Evolutionary conservation across 2,113 vertebrate species (phyloP).

Genomic region (Rhinolophus ferrumequinum): DNA sequence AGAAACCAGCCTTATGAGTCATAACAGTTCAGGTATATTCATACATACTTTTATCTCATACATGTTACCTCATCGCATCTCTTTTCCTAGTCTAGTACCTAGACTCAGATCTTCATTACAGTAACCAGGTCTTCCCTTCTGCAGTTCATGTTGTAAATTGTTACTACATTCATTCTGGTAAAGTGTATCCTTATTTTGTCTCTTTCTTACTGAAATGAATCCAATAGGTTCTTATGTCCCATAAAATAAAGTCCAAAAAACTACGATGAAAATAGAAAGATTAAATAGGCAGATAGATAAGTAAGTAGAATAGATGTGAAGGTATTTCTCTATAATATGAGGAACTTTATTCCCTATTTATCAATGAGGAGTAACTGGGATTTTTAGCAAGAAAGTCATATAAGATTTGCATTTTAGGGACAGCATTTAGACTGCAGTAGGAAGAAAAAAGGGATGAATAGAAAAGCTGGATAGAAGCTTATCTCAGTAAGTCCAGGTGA

Average conservation of each 20-base stretch:
- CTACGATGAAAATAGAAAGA: background rate
- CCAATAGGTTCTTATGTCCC: background rate
- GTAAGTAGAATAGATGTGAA: background rate
- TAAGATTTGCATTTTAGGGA: background rate
- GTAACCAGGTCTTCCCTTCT: background rate
- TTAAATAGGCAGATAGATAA: background rate
- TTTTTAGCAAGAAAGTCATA: background rate
- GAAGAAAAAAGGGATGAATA: background rate
- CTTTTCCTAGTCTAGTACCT: background rate
- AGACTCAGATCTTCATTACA: background rate
- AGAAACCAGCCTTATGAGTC: background rate
- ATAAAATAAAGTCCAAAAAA: background rate
- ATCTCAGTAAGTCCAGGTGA: background rate
- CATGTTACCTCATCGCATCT: background rate
- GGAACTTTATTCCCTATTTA: background rate
- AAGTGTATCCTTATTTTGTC: background rate
- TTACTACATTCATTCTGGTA: background rate
- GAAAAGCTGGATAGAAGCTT: background rate
- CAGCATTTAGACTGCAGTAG: background rate
- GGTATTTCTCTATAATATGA: background rate
- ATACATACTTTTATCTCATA: background rate
- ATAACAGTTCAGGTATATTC: background rate
- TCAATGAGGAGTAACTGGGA: background rate
- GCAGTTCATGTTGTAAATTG: background rate
- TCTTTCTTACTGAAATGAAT: slow-evolving; percentile 8